A percentile compares a stretch with the other conserved stretches of the same genome.
These are phyloP conservation scores for Scatophagus argus DNA, from an alignment of 2,113 vertebrate species.

Conservation along the genomic window DNA sequence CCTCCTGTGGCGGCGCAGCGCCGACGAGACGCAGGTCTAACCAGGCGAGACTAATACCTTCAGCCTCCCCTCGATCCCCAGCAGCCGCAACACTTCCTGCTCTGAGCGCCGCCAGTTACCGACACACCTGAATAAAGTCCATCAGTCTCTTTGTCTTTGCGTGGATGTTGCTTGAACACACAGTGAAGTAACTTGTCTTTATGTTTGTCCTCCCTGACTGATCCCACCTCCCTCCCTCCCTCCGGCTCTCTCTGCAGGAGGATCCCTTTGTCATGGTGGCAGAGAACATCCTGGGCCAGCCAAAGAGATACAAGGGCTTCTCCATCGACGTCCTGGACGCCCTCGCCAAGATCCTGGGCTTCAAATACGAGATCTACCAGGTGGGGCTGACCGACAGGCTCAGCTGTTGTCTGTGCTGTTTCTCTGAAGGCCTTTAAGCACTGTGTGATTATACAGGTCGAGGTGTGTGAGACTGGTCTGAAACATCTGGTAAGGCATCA, in stretches of 20 bases:
- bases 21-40: constrained; percentile 1
- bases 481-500: too few species aligned
- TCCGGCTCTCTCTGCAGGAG: constrained; percentile 87
- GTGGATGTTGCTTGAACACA: not conserved
- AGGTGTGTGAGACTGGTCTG: too few species aligned
- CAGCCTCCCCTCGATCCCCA: constrained; percentile 20
- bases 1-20: not conserved
- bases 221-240: not conserved
- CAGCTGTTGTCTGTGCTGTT: too few species aligned
- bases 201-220: not conserved
- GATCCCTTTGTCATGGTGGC: constrained; percentile 99
- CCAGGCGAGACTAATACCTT: constrained; percentile 49
- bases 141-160: not conserved
- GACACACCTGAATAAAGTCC: not conserved
- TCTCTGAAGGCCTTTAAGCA: too few species aligned
- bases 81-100: constrained; percentile 43
- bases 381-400: constrained; percentile 6
- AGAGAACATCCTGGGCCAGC: constrained; percentile 98
- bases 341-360: constrained; percentile 93
- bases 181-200: not conserved
- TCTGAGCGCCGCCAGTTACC: not conserved
- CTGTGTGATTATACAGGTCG: too few species aligned
- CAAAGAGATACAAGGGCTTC: constrained; percentile 97
- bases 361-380: constrained; percentile 99
- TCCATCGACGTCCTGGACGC: constrained; percentile 97